Base-by-base conservation (phyloP, 2,113 vertebrate genomes). In the Henicopernis longicauda region DNA sequence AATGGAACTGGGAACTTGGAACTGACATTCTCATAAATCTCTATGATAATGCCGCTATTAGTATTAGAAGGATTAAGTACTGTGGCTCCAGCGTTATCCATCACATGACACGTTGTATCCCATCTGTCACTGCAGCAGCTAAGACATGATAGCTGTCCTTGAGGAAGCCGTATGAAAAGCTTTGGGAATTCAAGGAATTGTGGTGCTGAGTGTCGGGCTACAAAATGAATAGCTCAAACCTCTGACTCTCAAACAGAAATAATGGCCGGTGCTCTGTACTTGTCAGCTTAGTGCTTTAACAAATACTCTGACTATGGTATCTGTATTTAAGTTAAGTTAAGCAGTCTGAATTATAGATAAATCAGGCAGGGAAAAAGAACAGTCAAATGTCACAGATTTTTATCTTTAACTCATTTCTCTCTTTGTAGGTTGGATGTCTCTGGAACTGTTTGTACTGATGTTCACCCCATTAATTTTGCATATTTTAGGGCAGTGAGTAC, bases 11-110 rank as follows among this genome's bases (percentile, higher is more conserved):
- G 98, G 98, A 98, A 98, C 98, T 98, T 98, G 98, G 98, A 98
- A 98, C 97, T 99, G 99, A 99, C 99, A 98, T 98, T 97, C 98
- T 98, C 99, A 99, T 99, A 99, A 99, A 99, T 99, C 99, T 99
- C 98, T 95, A 96, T 98, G 98, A 98, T 98, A 99, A 99, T 98
- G 98, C 96, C 97, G 98, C 98, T 97, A 98, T 98, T 99, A 98
- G 98, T 98, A 98, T 98, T 98, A 98, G 98, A 98, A 98, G 98
- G 98, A 99, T 98, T 99, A 98, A 98, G 98, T 98, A 98, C 97
- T 95, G 96, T 89, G 97, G 98, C 98, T 98, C 97, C 95, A 85
- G 97, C 97, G 97, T 98, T 98, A 99, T 99, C 98, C 98, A 98
- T 99, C 98, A 98, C 98, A 98, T 98, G 98, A 98, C 98, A 97